Evolutionary conservation across 2,113 vertebrate genomes (phyloP).

Genomic region (Sinocyclocheilus rhinocerous): DNA sequence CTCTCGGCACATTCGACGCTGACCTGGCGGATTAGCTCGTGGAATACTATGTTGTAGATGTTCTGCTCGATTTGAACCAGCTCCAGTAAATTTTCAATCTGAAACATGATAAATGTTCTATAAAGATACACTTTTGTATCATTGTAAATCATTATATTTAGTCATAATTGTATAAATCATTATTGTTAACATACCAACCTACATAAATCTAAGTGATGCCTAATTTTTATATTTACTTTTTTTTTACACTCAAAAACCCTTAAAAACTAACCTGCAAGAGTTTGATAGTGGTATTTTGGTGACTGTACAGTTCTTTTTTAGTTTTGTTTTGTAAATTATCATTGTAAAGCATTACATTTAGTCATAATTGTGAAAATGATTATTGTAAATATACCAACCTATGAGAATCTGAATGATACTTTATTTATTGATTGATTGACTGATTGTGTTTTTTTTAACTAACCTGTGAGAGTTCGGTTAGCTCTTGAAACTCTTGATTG

Average conservation of each 20-base stretch:
- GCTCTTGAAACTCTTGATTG: constrained; percentile 70
- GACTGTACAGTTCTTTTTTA: neutral
- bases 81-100: constrained; percentile 84
- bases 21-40: constrained; percentile 89
- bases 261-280: neutral
- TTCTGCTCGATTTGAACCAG: constrained; percentile 84
- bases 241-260: neutral
- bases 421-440: neutral
- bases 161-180: neutral
- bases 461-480: constrained; percentile 81
- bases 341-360: neutral
- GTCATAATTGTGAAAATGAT: no score
- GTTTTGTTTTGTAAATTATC: neutral
- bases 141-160: neutral
- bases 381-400: neutral
- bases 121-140: neutral
- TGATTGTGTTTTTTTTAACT: neutral
- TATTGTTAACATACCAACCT: neutral
- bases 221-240: neutral
- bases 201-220: neutral
- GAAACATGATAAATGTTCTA: neutral
- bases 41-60: constrained; percentile 88
- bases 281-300: neutral
- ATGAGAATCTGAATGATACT: neutral
- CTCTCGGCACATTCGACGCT: constrained; percentile 85